Evolutionary conservation across 2,888 invertebrate genomes (phyloP).

Genomic region (Drosophila niveifrons): DNA sequence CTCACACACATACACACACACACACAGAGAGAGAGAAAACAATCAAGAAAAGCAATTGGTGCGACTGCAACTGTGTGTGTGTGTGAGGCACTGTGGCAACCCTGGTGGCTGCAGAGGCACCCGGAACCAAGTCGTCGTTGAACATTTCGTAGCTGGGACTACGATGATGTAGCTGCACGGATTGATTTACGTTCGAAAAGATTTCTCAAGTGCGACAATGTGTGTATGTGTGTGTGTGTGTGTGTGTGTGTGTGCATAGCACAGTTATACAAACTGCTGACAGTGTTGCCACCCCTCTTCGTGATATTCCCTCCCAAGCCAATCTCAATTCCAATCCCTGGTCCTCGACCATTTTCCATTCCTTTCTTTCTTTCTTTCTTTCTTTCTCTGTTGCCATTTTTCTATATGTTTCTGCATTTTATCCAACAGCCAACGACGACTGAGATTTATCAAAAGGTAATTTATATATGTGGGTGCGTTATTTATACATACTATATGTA

Average conservation of each 20-base stretch:
- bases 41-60: slow-evolving; percentile 76
- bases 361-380: neutral
- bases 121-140: slow-evolving; percentile 38
- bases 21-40: slow-evolving; percentile 52
- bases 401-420: slow-evolving; percentile 66
- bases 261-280: slow-evolving; percentile 27
- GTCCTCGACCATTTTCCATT: slow-evolving; percentile 4
- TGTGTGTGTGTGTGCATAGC: slow-evolving; percentile 34
- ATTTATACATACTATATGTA: slow-evolving; percentile 68
- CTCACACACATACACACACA: slow-evolving; percentile 7
- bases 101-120: slow-evolving; percentile 10
- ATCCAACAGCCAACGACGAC: slow-evolving; percentile 64
- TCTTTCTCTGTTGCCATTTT: slow-evolving; percentile 40
- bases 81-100: slow-evolving; percentile 12
- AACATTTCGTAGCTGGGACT: slow-evolving; percentile 53
- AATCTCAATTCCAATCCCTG: slow-evolving; percentile 8
- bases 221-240: slow-evolving; percentile 31
- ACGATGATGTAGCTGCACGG: slow-evolving; percentile 76
- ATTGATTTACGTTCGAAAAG: slow-evolving; percentile 86
- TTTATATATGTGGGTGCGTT: slow-evolving; percentile 83
- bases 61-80: slow-evolving; percentile 14
- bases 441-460: slow-evolving; percentile 86
- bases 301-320: neutral
- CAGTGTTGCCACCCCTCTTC: slow-evolving; percentile 18
- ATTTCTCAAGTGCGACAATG: slow-evolving; percentile 83